Percentiles rank a stretch among this genome's conserved stretches.
phyloP scores from a whole-genome alignment of 1,140 invertebrate genomes.

The Lepidurus arcticus region DNA sequence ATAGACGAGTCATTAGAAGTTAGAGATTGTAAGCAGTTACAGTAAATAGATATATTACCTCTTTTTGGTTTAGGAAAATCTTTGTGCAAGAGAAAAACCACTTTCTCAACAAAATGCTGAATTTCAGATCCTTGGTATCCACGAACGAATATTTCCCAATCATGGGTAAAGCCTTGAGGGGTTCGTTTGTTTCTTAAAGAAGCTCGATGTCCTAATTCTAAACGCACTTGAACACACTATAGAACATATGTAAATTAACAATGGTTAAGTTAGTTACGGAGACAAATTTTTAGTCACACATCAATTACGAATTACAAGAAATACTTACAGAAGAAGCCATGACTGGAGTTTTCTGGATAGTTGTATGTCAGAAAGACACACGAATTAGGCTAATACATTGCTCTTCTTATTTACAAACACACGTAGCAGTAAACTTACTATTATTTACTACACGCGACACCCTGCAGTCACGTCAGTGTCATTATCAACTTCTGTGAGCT shows the following conservation, averaged over 20 bases:
- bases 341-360: neutral
- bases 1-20: slow-evolving; percentile 30
- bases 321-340: slow-evolving; percentile 32
- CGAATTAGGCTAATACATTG: neutral
- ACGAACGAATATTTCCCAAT: slow-evolving; percentile 94
- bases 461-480: slow-evolving; percentile 10
- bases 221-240: slow-evolving; percentile 64
- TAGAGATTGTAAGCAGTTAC: neutral
- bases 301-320: neutral
- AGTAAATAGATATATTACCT: slow-evolving; percentile 50
- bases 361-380: neutral
- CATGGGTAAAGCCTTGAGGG: slow-evolving; percentile 86
- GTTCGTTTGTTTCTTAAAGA: slow-evolving; percentile 68
- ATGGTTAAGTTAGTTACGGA: neutral
- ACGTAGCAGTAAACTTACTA: neutral
- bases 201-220: slow-evolving; percentile 88
- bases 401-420: slow-evolving; percentile 2
- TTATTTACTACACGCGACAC: slow-evolving; percentile 10
- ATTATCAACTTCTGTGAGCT: slow-evolving; percentile 8
- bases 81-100: slow-evolving; percentile 85
- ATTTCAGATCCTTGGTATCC: slow-evolving; percentile 79
- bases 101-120: slow-evolving; percentile 87
- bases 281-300: too few species aligned
- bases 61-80: slow-evolving; percentile 86
- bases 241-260: slow-evolving; percentile 31